Evolutionary conservation across 2,113 vertebrate species (phyloP).

Genomic region (Entosphenus tridentatus): DNA sequence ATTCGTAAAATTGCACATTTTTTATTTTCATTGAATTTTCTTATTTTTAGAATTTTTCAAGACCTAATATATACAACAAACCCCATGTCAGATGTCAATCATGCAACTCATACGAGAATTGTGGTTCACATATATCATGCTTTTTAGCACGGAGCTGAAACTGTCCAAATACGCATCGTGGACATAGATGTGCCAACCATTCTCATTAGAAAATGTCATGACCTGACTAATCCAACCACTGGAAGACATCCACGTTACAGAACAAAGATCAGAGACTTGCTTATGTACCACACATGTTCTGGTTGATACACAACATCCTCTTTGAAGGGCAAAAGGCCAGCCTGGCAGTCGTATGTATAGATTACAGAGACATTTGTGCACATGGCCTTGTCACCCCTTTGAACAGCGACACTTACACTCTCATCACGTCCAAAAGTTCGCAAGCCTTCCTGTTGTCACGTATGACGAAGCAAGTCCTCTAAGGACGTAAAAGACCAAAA

Average conservation of each 20-base stretch:
- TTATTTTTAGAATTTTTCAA: too few relatives aligned
- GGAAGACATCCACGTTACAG: not conserved
- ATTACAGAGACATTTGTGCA: constrained; percentile 2
- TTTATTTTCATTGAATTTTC: too few relatives aligned
- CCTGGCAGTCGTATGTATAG: constrained; percentile 2
- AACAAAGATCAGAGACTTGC: not conserved
- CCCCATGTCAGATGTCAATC: too few relatives aligned
- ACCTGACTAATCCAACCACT: constrained; percentile 6
- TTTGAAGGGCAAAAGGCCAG: not conserved
- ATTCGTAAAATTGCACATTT: too few relatives aligned
- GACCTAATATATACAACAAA: too few relatives aligned
- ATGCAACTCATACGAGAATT: too few relatives aligned
- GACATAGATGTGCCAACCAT: too few relatives aligned
- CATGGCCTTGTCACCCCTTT: not conserved
- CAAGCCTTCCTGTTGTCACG: not conserved
- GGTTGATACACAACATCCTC: not conserved
- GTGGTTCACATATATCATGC: too few relatives aligned
- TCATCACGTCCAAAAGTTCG: not conserved
- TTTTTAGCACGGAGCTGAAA: too few relatives aligned
- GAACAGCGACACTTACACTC: not conserved
- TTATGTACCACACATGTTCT: not conserved
- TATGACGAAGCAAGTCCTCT: constrained; percentile 1
- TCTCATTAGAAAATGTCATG: not conserved
- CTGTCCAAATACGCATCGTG: not conserved
- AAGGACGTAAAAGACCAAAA: too few relatives aligned